These are phyloP conservation scores for Fragum fragum DNA, from an alignment of 2,888 invertebrate species.

Conservation along the genomic window DNA sequence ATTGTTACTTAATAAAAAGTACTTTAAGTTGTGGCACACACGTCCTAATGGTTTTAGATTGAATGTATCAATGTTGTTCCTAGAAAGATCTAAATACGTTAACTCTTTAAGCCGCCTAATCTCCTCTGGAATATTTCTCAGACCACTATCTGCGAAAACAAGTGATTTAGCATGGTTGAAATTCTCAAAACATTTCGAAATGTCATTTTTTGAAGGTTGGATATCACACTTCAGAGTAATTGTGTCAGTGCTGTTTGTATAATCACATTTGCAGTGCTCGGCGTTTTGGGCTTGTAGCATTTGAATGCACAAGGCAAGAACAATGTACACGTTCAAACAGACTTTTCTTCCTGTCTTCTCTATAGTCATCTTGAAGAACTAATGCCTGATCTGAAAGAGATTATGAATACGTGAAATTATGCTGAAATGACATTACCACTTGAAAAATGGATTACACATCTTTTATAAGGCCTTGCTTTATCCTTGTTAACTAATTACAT, in stretches of 20 bases:
- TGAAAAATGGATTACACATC: too few relatives aligned
- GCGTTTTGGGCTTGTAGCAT: too few relatives aligned
- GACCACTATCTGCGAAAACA: constrained; percentile 26
- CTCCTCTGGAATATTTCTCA: constrained; percentile 29
- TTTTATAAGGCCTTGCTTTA: too few relatives aligned
- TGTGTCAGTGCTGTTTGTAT: background rate
- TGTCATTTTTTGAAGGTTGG: background rate
- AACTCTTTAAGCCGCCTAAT: constrained; percentile 27
- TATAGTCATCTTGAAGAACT: too few relatives aligned
- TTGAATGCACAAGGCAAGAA: too few relatives aligned
- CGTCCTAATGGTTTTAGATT: constrained; percentile 18
- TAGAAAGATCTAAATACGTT: constrained; percentile 31
- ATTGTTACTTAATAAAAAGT: constrained; percentile 37
- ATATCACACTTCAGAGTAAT: background rate
- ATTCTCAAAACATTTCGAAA: constrained; percentile 21
- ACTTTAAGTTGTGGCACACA: constrained; percentile 25
- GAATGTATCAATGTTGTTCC: constrained; percentile 30
- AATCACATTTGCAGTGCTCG: background rate
- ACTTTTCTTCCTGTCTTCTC: too few relatives aligned
- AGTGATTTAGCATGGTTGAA: constrained; percentile 8
- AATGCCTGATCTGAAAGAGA: too few relatives aligned
- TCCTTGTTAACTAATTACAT: too few relatives aligned
- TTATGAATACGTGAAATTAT: too few relatives aligned
- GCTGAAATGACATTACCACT: too few relatives aligned
- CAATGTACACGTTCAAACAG: too few relatives aligned